Evolutionary conservation across 1,140 invertebrate genomes (phyloP), one percentile per base, ranked within the genome.

Genomic region (Formica exsecta): DNA sequence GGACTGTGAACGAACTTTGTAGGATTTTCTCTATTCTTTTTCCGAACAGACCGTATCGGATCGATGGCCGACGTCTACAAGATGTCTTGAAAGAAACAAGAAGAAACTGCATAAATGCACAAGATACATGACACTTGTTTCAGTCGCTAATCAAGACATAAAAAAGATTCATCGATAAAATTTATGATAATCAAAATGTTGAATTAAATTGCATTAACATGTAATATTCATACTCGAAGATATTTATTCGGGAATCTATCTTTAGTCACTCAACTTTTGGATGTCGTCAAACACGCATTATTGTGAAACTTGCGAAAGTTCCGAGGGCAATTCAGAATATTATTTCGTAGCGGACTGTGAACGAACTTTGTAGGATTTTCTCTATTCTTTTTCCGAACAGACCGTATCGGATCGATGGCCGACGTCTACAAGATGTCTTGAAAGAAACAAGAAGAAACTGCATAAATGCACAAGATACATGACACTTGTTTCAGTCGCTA

Each of bases 1-100:
- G 32, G 3, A 32, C 1, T 4, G 32, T 25, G 59, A 25, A 38
- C 38, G 29, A 68, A 68, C 25, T 36, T 68, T 32, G 29, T 13
- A 2, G 64, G 9, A 13, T 76, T 64, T 79, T 79, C 54, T 41
- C 11, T 9, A 19, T 54, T 54, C 11, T 68, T 76, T 68, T 68
- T 68, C 5, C 25, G 62, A 51, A 51, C 29, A 13, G 76, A 36
- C 36, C 44, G 13, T 1, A 13, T 2, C 48, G 48, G 22, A 70
- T 80, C 77, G 77, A 80, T 80, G 48, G 48, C 36, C 65, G 32
- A 36, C 36, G 65, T 71, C 65, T 71, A 41, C 16, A 70, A 80
- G 22, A 25, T 38, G 48, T 59, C 32, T 57, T 22, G 36, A 57
- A 29, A 19, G 74, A 41, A 32, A 25, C 13, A 66, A 51, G 19